Percentiles rank a stretch among this genome's conserved stretches.
phyloP scores from a whole-genome alignment of 2,113 vertebrate species.

The Chaetodon trifascialis region DNA sequence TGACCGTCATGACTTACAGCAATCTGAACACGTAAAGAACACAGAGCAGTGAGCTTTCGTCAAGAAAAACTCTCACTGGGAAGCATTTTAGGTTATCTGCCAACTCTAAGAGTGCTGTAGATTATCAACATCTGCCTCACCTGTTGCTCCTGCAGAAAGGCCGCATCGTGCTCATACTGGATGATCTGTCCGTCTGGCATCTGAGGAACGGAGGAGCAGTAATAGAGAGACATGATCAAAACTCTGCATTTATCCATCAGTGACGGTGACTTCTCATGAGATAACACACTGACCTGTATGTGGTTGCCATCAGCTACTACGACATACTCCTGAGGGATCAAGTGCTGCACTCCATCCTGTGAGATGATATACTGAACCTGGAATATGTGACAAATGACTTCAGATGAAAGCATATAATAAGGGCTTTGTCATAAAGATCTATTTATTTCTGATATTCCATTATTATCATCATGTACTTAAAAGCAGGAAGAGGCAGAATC shows the following conservation, averaged over 20 bases:
- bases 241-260: background rate
- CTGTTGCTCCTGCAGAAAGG: conserved; percentile 92
- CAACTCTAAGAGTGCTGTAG: background rate
- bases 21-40: conserved; percentile 72
- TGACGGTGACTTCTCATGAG: background rate
- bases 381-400: conserved; percentile 12
- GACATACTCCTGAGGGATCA: conserved; percentile 97
- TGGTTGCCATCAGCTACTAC: conserved; percentile 95
- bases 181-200: conserved; percentile 97
- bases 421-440: background rate
- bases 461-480: background rate
- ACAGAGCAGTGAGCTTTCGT: background rate
- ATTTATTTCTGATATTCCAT: background rate
- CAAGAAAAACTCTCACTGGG: background rate
- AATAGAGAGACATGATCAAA: background rate
- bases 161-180: conserved; percentile 93
- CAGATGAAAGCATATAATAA: background rate
- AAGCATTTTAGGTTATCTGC: background rate
- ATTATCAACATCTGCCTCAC: conserved; percentile 46
- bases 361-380: conserved; percentile 99
- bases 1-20: conserved; percentile 86
- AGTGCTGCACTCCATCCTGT: conserved; percentile 92
- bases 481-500: background rate
- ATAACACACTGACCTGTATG: conserved; percentile 88
- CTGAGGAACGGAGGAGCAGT: conserved; percentile 73